These are phyloP conservation scores for Eudyptes chrysolophus DNA, from an alignment of 2,113 vertebrate genomes.

Conservation along the genomic window DNA sequence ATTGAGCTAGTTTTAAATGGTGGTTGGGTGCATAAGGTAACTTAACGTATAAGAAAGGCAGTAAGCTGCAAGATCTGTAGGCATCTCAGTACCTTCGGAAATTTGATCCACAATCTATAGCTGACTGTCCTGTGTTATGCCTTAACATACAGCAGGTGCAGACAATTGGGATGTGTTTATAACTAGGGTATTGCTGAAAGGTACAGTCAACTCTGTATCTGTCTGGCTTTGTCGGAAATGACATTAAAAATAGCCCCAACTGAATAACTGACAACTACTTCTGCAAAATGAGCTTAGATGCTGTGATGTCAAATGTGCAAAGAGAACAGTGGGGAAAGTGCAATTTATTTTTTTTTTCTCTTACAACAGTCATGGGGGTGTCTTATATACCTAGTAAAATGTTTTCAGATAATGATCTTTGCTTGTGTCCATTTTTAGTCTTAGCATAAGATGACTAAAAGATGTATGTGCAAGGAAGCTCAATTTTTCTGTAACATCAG, in stretches of 20 bases:
- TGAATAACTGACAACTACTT: background rate
- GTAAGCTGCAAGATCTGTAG: background rate
- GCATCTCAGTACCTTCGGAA: background rate
- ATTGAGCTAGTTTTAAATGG: background rate
- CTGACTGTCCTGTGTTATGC: background rate
- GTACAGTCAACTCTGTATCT: background rate
- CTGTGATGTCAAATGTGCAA: background rate
- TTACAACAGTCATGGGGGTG: background rate
- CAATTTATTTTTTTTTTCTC: too few relatives aligned
- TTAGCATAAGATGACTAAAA: background rate
- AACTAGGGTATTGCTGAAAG: background rate
- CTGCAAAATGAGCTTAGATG: background rate
- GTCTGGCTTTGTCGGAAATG: background rate
- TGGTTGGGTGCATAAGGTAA: background rate
- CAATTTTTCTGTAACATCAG: background rate
- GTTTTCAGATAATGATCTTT: background rate
- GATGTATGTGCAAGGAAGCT: background rate
- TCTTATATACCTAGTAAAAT: background rate
- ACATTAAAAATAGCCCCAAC: background rate
- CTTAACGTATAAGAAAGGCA: background rate
- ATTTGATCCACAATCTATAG: background rate
- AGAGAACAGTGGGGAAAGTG: background rate
- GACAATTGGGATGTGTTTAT: background rate
- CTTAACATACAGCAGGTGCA: background rate
- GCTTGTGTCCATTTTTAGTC: background rate